These are phyloP conservation scores for Tinea semifulvella DNA, from an alignment of 2,888 invertebrate species.

Conservation along the genomic window DNA sequence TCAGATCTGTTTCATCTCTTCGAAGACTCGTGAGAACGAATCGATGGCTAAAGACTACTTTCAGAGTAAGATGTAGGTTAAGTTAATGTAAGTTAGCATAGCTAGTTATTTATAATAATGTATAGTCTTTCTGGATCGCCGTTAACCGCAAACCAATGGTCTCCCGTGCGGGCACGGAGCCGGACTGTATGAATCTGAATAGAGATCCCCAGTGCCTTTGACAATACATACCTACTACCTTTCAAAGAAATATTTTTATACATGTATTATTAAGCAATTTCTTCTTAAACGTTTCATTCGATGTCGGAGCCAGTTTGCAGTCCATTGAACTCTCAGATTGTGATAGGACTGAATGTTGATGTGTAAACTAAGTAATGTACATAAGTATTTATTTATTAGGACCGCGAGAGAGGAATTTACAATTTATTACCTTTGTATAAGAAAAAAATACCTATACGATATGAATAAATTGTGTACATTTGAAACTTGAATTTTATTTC, in stretches of 20 bases:
- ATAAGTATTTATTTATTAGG: constrained; percentile 61
- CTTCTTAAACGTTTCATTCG: background rate
- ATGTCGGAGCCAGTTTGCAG: background rate
- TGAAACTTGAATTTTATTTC: constrained; percentile 27
- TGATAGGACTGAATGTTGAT: constrained; percentile 49
- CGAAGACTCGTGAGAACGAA: constrained; percentile 58
- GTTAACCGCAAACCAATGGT: constrained; percentile 4
- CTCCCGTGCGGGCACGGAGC: constrained; percentile 2
- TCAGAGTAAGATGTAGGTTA: constrained; percentile 45
- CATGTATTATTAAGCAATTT: constrained; percentile 24
- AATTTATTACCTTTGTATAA: constrained; percentile 65
- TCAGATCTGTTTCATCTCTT: constrained; percentile 66
- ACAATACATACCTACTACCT: constrained; percentile 64
- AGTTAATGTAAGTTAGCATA: constrained; percentile 53
- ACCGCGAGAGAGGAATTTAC: constrained; percentile 60
- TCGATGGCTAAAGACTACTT: constrained; percentile 64
- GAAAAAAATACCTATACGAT: constrained; percentile 57
- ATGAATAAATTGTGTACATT: constrained; percentile 66
- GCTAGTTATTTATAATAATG: constrained; percentile 59
- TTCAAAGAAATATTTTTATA: constrained; percentile 60
- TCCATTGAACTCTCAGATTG: constrained; percentile 41
- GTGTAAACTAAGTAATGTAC: constrained; percentile 31
- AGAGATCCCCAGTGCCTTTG: constrained; percentile 58
- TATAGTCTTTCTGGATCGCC: constrained; percentile 31
- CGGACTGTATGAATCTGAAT: background rate